These are phyloP conservation scores for Eristalis arbustorum DNA, from an alignment of 2,888 invertebrate species.

Conservation along the genomic window DNA sequence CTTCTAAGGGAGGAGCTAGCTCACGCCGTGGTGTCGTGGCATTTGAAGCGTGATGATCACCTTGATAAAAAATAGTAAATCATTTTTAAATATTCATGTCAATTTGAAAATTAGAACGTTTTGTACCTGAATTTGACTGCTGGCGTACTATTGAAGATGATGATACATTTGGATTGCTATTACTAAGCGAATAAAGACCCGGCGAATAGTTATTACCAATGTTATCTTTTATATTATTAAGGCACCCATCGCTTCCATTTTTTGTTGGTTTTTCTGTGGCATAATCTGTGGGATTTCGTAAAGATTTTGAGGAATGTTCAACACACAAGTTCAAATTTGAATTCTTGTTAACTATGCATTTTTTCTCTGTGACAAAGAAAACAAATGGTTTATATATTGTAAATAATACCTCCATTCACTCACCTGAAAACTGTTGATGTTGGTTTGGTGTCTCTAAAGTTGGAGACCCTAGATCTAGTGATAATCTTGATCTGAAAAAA, in stretches of 20 bases:
- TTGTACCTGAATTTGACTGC: conserved; percentile 52
- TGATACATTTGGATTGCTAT: conserved; percentile 69
- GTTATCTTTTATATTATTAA: conserved; percentile 59
- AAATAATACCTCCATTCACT: not conserved
- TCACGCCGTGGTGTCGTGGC: conserved; percentile 83
- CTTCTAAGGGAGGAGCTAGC: conserved; percentile 86
- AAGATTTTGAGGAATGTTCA: conserved; percentile 62
- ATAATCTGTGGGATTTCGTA: conserved; percentile 50
- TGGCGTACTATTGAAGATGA: conserved; percentile 68
- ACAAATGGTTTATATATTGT: not conserved
- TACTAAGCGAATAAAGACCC: conserved; percentile 62
- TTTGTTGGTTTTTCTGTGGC: conserved; percentile 52
- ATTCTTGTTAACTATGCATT: conserved; percentile 37
- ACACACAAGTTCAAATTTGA: conserved; percentile 32
- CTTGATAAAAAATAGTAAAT: not conserved
- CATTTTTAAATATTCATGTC: not conserved
- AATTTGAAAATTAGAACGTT: not conserved
- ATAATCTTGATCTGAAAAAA: conserved; percentile 74
- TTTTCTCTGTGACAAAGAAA: conserved; percentile 25
- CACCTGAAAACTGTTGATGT: conserved; percentile 62
- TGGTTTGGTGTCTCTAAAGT: conserved; percentile 71
- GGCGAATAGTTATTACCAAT: conserved; percentile 59
- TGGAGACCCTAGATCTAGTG: conserved; percentile 75
- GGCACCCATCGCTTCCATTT: conserved; percentile 67
- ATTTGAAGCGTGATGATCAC: conserved; percentile 76